Evolutionary conservation across 2,113 vertebrate species (phyloP).

Genomic region (Pteruthius melanotis): DNA sequence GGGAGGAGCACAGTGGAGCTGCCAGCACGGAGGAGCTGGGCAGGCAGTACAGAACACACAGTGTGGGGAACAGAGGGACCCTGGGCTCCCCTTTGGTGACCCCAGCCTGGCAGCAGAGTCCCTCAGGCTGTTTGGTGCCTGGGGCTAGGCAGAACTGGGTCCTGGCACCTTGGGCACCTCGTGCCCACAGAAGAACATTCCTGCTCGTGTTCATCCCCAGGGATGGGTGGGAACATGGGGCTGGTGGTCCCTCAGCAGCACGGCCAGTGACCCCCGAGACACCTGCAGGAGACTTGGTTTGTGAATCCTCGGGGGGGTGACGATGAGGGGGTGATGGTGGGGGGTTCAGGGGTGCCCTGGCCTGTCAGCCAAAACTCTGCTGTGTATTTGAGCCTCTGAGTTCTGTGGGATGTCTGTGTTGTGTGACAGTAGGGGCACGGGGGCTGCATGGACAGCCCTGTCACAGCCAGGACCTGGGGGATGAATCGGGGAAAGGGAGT

Average conservation of each 20-base stretch:
- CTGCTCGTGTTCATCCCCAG: neutral
- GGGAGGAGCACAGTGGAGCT: neutral
- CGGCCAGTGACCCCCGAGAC: no score
- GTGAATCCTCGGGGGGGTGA: neutral
- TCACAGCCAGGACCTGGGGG: neutral
- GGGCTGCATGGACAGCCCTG: neutral
- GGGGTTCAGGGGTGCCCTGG: neutral
- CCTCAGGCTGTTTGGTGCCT: neutral
- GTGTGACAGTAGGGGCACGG: neutral
- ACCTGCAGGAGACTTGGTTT: neutral
- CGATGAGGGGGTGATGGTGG: accelerated
- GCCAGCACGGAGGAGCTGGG: neutral
- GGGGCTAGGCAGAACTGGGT: neutral
- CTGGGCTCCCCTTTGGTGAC: neutral
- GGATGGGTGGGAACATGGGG: accelerated
- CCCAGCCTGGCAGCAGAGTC: neutral
- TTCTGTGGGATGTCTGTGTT: neutral
- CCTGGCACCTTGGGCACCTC: neutral
- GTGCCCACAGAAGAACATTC: accelerated
- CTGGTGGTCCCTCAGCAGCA: neutral
- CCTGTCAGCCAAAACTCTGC: neutral
- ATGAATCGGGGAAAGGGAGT: neutral
- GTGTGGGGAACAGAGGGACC: neutral
- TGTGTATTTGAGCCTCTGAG: neutral
- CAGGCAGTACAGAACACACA: neutral